phyloP scores from a whole-genome alignment of 2,797 vertebrate genomes.

The Chelmon rostratus region DNA sequence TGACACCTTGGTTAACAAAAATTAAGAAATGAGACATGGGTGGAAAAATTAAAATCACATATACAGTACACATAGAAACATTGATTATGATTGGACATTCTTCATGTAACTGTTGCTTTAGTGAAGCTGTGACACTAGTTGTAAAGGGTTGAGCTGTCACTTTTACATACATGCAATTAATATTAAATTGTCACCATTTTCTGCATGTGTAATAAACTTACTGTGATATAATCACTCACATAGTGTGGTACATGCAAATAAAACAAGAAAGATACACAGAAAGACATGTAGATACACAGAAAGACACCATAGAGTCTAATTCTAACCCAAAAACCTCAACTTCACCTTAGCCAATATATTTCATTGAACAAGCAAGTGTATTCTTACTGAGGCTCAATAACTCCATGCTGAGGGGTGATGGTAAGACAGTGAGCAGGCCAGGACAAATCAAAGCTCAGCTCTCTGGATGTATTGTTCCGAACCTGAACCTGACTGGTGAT shows the following conservation, averaged over 20 bases:
- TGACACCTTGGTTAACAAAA: slow-evolving; percentile 84
- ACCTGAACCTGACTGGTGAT: slow-evolving; percentile 88
- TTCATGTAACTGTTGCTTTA: not conserved
- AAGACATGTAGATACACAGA: not conserved
- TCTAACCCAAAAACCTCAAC: not conserved
- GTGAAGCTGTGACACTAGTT: not conserved
- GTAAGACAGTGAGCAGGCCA: slow-evolving; percentile 98
- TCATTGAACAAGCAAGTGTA: not conserved
- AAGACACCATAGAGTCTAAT: not conserved
- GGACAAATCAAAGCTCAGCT: slow-evolving; percentile 93
- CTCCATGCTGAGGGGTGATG: slow-evolving; percentile 94
- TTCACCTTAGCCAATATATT: not conserved
- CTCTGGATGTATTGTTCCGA: slow-evolving; percentile 85
- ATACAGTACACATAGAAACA: not conserved
- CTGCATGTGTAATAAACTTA: not conserved
- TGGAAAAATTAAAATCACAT: not conserved
- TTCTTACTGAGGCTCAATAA: slow-evolving; percentile 91
- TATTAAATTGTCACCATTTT: not conserved
- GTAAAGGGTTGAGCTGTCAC: not conserved
- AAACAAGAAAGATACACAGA: not conserved
- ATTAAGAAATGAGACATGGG: slow-evolving; percentile 1
- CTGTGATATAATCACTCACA: not conserved
- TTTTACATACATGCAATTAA: not conserved
- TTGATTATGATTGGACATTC: not conserved
- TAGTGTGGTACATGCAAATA: not conserved